Percentiles rank a stretch among this genome's conserved stretches.
Evolutionary conservation across 2,113 vertebrate genomes (phyloP).

Genomic region (Plestiodon gilberti): DNA sequence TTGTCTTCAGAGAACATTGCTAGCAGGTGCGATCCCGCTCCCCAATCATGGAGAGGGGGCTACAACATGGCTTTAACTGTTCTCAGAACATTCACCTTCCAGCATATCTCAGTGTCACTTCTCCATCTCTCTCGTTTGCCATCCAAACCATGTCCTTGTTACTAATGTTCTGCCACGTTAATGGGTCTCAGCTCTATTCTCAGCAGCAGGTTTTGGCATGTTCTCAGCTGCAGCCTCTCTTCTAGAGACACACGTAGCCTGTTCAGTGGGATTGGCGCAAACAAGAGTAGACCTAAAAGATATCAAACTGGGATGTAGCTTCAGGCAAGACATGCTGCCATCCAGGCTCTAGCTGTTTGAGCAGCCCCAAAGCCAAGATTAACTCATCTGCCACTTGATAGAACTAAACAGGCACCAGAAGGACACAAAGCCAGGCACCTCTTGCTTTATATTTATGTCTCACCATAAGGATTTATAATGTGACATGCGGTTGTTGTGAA

Average conservation of each 20-base stretch:
- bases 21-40: no score
- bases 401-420: neutral
- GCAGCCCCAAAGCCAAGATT: constrained; percentile 25
- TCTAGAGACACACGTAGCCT: neutral
- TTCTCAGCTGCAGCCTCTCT: neutral
- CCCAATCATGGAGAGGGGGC: no score
- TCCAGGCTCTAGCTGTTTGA: constrained; percentile 13
- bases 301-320: constrained; percentile 39
- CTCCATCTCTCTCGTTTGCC: neutral
- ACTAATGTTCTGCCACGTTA: rapidly evolving
- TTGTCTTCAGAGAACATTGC: no score
- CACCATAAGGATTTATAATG: neutral
- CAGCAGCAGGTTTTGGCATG: neutral
- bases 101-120: neutral
- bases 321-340: constrained; percentile 39
- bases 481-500: no score
- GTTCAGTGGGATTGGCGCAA: neutral
- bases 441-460: constrained; percentile 25
- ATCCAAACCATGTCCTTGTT: neutral
- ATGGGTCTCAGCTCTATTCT: neutral
- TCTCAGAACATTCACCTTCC: no score
- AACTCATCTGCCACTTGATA: neutral
- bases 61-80: no score
- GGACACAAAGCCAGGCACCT: constrained; percentile 35
- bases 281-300: neutral